Base-by-base conservation (phyloP, 2,888 invertebrate genomes). In the Brachyptera putata region DNA sequence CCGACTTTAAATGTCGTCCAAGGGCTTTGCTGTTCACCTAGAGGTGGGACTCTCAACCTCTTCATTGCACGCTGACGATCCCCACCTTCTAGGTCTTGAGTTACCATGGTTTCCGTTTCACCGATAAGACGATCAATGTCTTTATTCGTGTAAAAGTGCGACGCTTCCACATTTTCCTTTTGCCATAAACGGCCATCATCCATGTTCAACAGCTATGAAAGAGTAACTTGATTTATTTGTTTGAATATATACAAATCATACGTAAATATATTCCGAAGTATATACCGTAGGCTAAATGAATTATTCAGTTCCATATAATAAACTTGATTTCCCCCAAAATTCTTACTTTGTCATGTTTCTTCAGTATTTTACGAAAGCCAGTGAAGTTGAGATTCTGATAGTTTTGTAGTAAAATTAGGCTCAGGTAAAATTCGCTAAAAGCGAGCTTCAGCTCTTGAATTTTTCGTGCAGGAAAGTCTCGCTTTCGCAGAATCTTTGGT, bases 301-400 rank as follows among this genome's bases (percentile, higher is more conserved):
- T n/a, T n/a, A n/a, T n/a, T n/a, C n/a, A n/a, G n/a, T n/a, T n/a
- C n/a, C n/a, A n/a, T n/a, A n/a, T n/a, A n/a, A n/a, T n/a, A n/a
- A n/a, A n/a, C n/a, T n/a, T n/a, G n/a, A n/a, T n/a, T n/a, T n/a
- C n/a, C n/a, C n/a, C n/a, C n/a, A n/a, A n/a, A 21, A 16, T 41
- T 66, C 66, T 65, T 71, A 86, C 85, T 78, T 93, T 93, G 73
- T 93, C 93, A 73, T 92, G 92, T 73, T 93, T 93, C 74, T 93
- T 94, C 46, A 94, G 78, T 67, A 93, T 95, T 74, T 93, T 93
- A 41, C 93, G 80, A 74, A 94, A 93, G 1, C 93, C 93, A 3
- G 91, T 92, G 69, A 89, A 89, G 76, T 93, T 93, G 13, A 93
- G 78, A 68, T 88, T 90, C 74, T 94, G 91, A 73, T 91, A 91